Conservation (phyloP, 1,140 invertebrate species). For the Euglossa dilemma region DNA sequence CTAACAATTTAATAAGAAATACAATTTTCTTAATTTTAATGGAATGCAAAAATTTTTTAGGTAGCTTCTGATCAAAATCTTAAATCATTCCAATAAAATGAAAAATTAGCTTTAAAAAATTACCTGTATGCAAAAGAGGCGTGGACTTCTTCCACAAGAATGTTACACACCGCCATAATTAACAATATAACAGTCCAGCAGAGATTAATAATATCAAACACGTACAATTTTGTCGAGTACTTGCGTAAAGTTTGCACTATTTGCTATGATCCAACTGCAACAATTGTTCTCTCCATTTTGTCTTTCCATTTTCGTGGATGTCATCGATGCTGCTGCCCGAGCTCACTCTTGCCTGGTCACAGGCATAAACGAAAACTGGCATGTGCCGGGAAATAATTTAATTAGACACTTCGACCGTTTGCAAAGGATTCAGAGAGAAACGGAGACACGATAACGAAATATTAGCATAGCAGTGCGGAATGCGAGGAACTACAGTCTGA, state of each 20-base stretch:
- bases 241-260: conserved; percentile 43
- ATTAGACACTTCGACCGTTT: not conserved
- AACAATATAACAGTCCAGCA: conserved; percentile 19
- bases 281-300: conserved; percentile 7
- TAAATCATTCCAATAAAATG: too few species aligned
- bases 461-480: conserved; percentile 37
- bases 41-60: too few species aligned
- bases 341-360: not conserved
- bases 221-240: conserved; percentile 54
- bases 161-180: conserved; percentile 40
- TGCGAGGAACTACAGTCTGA: conserved; percentile 66
- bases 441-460: conserved; percentile 30
- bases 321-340: not conserved
- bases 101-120: too few species aligned
- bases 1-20: too few species aligned
- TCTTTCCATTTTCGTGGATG: conserved; percentile 35
- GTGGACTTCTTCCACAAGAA: conserved; percentile 35
- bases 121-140: conserved; percentile 31
- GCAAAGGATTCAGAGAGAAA: not conserved
- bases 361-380: not conserved
- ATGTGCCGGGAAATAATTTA: not conserved
- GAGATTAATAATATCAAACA: not conserved
- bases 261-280: conserved; percentile 33
- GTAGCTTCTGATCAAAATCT: too few species aligned
- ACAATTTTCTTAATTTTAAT: too few species aligned